Evolutionary conservation across 2,113 vertebrate species (phyloP), one percentile per base, ranked within the genome.

Genomic region (Tragulus kanchil): DNA sequence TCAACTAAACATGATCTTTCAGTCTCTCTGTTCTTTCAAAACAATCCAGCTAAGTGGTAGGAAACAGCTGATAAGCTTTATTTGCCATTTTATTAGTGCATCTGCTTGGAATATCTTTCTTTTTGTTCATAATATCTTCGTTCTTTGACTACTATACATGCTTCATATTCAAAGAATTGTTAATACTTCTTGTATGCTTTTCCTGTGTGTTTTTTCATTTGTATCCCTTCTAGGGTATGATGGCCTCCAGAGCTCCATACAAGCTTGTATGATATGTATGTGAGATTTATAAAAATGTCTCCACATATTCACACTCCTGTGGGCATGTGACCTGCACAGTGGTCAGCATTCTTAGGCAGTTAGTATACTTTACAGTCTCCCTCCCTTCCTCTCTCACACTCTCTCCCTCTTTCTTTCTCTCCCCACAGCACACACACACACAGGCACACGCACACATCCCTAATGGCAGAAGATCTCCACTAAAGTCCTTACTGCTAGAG

Each of bases 371-470:
- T 26, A 36, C 26, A 28, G 11, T 59, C 52, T 56, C 50, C 25
- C 50, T 78, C 28, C 48, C 73, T 31, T 26, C 13, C 77, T 10
- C 16, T n/a, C 50, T n/a, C 77, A 36, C 36, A 36, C 36, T 36
- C 36, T 36, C 36, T 28, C 61, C 10, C 26, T 11, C 62, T 64
- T 26, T 28, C 62, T 64, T 23, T n/a, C 50, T n/a, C 77, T 54
- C 48, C 1, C 0, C 42, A 14, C 19, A 13, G 36, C 69, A 12
- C 36, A 3, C 36, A 42, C 67, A 69, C 36, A 45, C 71, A 50
- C 48, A 78, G 8, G 6, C 12, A 21, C 19, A 77, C 4, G 7
- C 23, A 71, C 12, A 89, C 1, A 25, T 0, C 0, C 7, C 19
- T 71, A 14, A 23, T 56, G 21, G 13, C 19, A 26, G 6, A 15